These are phyloP conservation scores for Aspidiotus destructor DNA, from an alignment of 2,888 invertebrate species.

Conservation along the genomic window DNA sequence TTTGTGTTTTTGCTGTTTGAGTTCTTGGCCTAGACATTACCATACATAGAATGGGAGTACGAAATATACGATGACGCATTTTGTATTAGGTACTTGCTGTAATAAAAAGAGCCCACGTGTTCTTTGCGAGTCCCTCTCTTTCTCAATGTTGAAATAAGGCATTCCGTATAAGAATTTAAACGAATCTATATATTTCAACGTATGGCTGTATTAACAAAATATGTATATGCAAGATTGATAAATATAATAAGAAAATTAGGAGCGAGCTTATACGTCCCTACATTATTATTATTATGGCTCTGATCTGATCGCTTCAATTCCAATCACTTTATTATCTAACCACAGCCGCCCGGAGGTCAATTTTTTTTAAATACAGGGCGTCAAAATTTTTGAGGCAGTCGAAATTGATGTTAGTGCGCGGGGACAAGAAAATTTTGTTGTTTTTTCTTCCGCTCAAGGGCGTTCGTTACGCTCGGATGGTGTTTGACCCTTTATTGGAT, in stretches of 20 bases:
- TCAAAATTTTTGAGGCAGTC: too few species aligned
- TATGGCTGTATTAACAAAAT: too few species aligned
- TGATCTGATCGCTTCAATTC: background rate
- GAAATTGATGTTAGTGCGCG: too few species aligned
- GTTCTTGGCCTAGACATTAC: constrained; percentile 33
- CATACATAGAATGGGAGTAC: constrained; percentile 32
- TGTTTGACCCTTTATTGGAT: too few species aligned
- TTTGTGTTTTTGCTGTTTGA: constrained; percentile 11
- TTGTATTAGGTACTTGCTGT: constrained; percentile 16
- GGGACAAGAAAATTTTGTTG: too few species aligned
- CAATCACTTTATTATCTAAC: constrained; percentile 9
- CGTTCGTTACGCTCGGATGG: too few species aligned
- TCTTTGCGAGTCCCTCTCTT: constrained; percentile 9
- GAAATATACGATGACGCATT: constrained; percentile 32
- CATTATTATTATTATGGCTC: background rate
- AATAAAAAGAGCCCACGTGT: constrained; percentile 31
- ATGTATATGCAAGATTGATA: too few species aligned
- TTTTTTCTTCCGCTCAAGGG: too few species aligned
- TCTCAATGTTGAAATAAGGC: constrained; percentile 30
- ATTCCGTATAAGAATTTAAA: constrained; percentile 16
- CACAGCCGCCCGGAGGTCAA: background rate
- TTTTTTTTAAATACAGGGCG: too few species aligned
- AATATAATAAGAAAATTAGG: background rate
- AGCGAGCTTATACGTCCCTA: background rate
- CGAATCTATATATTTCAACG: too few species aligned